Base-by-base conservation (phyloP, 1,140 invertebrate species). In the Macrotrachela quadricornifera region DNA sequence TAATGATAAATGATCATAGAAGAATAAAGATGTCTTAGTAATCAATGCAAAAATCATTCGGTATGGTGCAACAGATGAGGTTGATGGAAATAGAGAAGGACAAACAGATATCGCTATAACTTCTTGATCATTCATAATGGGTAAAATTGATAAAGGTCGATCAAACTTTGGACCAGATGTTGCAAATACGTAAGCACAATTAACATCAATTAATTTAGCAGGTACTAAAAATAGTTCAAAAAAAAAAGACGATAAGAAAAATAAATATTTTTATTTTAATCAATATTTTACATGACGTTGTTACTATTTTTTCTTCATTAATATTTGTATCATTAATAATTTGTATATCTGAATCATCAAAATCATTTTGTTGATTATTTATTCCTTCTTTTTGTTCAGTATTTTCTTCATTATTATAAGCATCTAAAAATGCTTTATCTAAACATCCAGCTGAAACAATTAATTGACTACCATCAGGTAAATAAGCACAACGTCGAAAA, bases 401-500 rank as follows among this genome's bases (percentile, higher is more conserved):
- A 11, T 17, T 36, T 50, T 49, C 21, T 53, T 11, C 30, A 46
- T 18, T 9, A 44, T 13, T 39, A 9, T 11, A 39, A 1, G 15
- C 11, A 18, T 12, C 12, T 3, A n/a, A 36, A 46, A 13, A 46
- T 6, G 57, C 58, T 10, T 57, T 49, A 51, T 70, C 66, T 30
- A 67, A 45, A 54, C 59, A 63, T 13, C 66, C 67, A 0, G 66
- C 60, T 37, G 91, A 90, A 1, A 82, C 79, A 17, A 90, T 76
- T 12, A 95, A 69, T 36, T 95, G 69, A 61, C 80, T 75, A 10
- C 88, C 91, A 71, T 91, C 85, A 11, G 84, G 82, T 44, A 82
- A 82, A 62, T 88, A 95, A 18, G 78, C 75, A 4, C 94, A 63
- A 47, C 91, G 74, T 47, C 90, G 73, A 62, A 84, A 94, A 68